Evolutionary conservation across 2,888 invertebrate genomes (phyloP).

Genomic region (Lasiommata megera): DNA sequence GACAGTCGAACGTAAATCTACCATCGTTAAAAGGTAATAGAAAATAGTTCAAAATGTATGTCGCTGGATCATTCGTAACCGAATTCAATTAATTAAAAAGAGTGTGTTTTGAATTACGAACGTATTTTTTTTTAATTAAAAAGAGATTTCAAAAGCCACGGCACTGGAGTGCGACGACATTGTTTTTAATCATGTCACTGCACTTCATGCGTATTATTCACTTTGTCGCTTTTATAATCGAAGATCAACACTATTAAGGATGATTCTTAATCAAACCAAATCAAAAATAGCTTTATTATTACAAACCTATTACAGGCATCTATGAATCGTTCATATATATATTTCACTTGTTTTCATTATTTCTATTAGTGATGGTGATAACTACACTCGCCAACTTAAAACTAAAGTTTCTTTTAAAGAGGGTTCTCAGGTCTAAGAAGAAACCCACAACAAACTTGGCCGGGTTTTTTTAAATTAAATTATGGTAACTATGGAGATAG

Average conservation of each 20-base stretch:
- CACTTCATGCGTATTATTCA: constrained; percentile 61
- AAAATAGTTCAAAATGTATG: not conserved
- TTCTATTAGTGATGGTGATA: too few species aligned
- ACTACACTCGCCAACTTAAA: too few species aligned
- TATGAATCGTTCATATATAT: too few species aligned
- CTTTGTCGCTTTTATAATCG: constrained; percentile 55
- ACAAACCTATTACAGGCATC: too few species aligned
- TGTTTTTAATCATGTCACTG: constrained; percentile 60
- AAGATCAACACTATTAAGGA: constrained; percentile 41
- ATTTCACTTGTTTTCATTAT: too few species aligned
- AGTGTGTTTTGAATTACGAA: not conserved
- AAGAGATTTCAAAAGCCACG: constrained; percentile 23
- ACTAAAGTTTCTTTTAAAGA: too few species aligned
- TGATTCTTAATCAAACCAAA: too few species aligned
- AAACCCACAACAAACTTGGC: too few species aligned
- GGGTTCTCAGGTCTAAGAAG: too few species aligned
- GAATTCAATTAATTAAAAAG: not conserved
- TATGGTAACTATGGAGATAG: too few species aligned
- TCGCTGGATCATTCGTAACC: not conserved
- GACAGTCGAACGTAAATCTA: not conserved
- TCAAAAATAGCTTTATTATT: too few species aligned
- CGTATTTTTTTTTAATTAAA: constrained; percentile 20
- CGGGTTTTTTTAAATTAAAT: too few species aligned
- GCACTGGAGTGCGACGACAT: constrained; percentile 43
- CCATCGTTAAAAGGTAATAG: not conserved